Percentiles rank a stretch among this genome's conserved stretches.
These are phyloP conservation scores for Phocides pigmalion DNA, from an alignment of 1,140 invertebrate species.

Conservation along the genomic window DNA sequence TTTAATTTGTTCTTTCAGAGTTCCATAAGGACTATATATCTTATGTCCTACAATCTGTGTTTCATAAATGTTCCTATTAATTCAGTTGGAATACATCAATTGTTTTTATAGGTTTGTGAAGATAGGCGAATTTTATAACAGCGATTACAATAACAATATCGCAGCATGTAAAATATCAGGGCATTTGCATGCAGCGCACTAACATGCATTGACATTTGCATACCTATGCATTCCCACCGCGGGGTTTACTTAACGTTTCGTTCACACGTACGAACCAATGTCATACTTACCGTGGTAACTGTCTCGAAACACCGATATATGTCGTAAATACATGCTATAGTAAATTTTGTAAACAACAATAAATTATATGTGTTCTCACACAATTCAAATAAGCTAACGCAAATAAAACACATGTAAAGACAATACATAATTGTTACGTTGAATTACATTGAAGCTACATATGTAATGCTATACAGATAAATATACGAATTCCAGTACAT, in stretches of 20 bases:
- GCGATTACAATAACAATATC: slow-evolving; percentile 30
- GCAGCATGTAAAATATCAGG: slow-evolving; percentile 24
- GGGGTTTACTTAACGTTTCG: slow-evolving; percentile 6
- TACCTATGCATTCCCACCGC: slow-evolving; percentile 5
- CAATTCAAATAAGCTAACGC: too few relatives aligned
- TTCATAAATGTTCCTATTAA: neutral
- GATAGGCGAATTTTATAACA: slow-evolving; percentile 16
- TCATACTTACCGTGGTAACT: slow-evolving; percentile 13
- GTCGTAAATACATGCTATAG: neutral
- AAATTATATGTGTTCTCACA: too few relatives aligned
- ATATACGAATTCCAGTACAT: too few relatives aligned
- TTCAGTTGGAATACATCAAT: slow-evolving; percentile 6
- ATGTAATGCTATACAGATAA: too few relatives aligned
- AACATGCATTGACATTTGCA: slow-evolving; percentile 33
- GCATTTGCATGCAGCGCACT: slow-evolving; percentile 22
- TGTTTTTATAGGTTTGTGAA: slow-evolving; percentile 2
- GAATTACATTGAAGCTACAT: too few relatives aligned
- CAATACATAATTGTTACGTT: too few relatives aligned
- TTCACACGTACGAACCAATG: slow-evolving; percentile 5
- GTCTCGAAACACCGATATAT: neutral
- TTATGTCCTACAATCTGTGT: neutral
- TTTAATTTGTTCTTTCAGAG: too few relatives aligned
- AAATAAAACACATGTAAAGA: too few relatives aligned
- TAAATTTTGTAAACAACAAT: too few relatives aligned
- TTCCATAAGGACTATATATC: too few relatives aligned